Conservation (phyloP, 2,797 vertebrate species). For the Melanotaenia parkinsoni region DNA sequence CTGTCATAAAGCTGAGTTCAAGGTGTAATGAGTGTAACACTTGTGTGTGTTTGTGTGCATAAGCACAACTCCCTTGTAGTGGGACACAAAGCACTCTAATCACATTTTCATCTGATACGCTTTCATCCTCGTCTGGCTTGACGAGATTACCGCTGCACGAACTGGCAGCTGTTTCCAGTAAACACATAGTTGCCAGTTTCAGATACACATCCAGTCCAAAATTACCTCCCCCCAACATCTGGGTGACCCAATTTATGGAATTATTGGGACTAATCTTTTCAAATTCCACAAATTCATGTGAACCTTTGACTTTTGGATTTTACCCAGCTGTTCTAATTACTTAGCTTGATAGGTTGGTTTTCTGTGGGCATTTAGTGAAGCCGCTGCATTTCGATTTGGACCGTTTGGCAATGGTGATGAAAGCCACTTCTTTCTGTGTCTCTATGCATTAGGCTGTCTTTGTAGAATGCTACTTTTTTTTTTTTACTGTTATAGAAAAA, state of each 20-base stretch:
- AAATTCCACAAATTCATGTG: slow-evolving; percentile 56
- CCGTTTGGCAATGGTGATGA: background rate
- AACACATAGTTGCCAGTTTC: slow-evolving; percentile 55
- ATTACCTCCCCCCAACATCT: slow-evolving; percentile 60
- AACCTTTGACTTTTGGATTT: slow-evolving; percentile 67
- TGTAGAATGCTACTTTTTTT: background rate
- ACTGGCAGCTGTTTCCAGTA: slow-evolving; percentile 67
- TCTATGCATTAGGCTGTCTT: background rate
- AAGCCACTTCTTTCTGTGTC: background rate
- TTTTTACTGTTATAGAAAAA: slow-evolving; percentile 1
- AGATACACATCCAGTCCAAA: slow-evolving; percentile 40
- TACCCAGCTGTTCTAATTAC: slow-evolving; percentile 58
- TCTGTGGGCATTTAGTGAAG: slow-evolving; percentile 4
- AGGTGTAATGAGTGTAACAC: background rate
- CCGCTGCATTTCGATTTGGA: background rate
- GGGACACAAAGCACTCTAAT: slow-evolving; percentile 52
- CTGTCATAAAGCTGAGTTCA: slow-evolving; percentile 18
- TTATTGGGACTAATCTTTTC: slow-evolving; percentile 69
- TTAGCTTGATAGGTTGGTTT: slow-evolving; percentile 18
- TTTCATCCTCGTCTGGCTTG: slow-evolving; percentile 46
- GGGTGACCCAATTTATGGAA: slow-evolving; percentile 72
- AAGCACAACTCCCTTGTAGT: background rate
- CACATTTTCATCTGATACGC: slow-evolving; percentile 57
- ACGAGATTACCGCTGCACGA: slow-evolving; percentile 55
- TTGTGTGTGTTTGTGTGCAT: slow-evolving; percentile 3